Evolutionary conservation across 1,140 invertebrate genomes (phyloP).

Genomic region (Pseudomyrmex flavicornis): DNA sequence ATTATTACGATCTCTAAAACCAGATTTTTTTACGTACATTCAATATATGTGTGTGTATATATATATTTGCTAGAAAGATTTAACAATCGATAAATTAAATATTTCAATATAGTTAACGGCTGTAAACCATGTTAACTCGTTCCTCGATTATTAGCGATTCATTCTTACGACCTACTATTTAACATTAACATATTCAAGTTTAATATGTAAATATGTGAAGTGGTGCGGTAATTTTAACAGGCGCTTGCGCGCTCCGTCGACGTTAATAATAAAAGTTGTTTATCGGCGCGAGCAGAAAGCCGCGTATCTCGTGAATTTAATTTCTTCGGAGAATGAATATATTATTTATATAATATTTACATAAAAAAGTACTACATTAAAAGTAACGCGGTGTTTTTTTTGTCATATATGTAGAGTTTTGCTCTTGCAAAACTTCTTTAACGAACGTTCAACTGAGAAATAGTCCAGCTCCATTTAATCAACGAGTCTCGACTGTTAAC

Average conservation of each 20-base stretch:
- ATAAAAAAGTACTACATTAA: neutral
- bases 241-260: neutral
- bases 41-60: neutral
- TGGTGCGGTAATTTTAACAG: slow-evolving; percentile 30
- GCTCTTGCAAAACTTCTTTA: neutral
- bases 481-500: slow-evolving; percentile 15
- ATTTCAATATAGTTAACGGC: slow-evolving; percentile 54
- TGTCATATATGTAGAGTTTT: neutral
- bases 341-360: too few species aligned
- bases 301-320: slow-evolving; percentile 3
- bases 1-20: slow-evolving; percentile 14
- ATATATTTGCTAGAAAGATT: slow-evolving; percentile 22
- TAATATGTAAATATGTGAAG: slow-evolving; percentile 34
- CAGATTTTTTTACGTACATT: neutral
- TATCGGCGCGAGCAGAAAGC: slow-evolving; percentile 10
- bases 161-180: slow-evolving; percentile 34
- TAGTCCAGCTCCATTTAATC: slow-evolving; percentile 68
- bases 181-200: slow-evolving; percentile 62
- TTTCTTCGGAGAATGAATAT: neutral
- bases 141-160: slow-evolving; percentile 24
- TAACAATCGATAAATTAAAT: slow-evolving; percentile 56
- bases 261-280: slow-evolving; percentile 17
- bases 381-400: neutral
- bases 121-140: slow-evolving; percentile 47
- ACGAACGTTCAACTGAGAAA: slow-evolving; percentile 48